A percentile compares a stretch with the other conserved stretches of the same genome.
Evolutionary conservation across 2,888 invertebrate genomes (phyloP).

Genomic region (Harpalus rubripes): DNA sequence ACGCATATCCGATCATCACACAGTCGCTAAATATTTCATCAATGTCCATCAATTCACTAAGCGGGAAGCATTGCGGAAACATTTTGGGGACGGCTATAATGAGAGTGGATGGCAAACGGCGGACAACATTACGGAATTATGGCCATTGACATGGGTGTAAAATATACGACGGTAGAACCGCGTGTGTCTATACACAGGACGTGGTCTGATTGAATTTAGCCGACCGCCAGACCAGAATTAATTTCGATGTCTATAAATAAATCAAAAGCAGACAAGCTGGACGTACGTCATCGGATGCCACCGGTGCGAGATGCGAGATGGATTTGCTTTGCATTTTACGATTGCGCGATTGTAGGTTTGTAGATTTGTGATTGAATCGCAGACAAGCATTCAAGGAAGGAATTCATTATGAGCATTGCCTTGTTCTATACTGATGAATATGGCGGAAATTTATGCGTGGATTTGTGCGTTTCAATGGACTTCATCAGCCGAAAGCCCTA

Average conservation of each 20-base stretch:
- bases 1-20: no score
- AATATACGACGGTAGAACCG: constrained; percentile 53
- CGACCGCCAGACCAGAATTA: constrained; percentile 50
- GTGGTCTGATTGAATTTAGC: constrained; percentile 61
- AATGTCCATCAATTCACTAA: no score
- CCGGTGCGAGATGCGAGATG: constrained; percentile 22
- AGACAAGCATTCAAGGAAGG: constrained; percentile 35
- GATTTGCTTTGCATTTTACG: constrained; percentile 27
- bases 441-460: constrained; percentile 12
- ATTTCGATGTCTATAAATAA: constrained; percentile 63
- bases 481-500: neutral
- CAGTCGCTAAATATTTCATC: no score
- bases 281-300: constrained; percentile 25
- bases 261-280: constrained; percentile 49
- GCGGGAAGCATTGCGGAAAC: neutral
- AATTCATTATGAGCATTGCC: constrained; percentile 45
- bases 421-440: constrained; percentile 25
- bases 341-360: neutral
- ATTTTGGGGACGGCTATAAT: neutral
- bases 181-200: constrained; percentile 51
- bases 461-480: constrained; percentile 23
- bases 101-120: constrained; percentile 26
- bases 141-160: constrained; percentile 59
- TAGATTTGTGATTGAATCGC: constrained; percentile 17
- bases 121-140: constrained; percentile 55